Evolutionary conservation across 2,888 invertebrate species (phyloP).

Genomic region (Caradrina clavipalpis): DNA sequence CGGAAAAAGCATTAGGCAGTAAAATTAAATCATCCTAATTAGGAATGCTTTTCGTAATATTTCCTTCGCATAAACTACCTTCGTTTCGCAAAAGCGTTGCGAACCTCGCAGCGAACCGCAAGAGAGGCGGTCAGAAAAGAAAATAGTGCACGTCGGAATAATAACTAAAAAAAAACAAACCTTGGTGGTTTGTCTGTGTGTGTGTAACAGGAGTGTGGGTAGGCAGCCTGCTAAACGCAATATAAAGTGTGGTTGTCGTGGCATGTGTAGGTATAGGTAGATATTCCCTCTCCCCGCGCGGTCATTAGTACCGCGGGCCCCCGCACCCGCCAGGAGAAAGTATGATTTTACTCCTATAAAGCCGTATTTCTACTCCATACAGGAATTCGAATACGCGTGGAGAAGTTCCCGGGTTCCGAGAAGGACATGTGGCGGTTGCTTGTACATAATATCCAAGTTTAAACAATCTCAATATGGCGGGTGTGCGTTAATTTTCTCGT

Average conservation of each 20-base stretch:
- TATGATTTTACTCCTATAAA: slow-evolving; percentile 91
- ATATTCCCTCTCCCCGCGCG: slow-evolving; percentile 87
- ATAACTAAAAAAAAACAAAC: slow-evolving; percentile 87
- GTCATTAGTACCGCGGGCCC: slow-evolving; percentile 89
- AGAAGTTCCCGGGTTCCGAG: slow-evolving; percentile 86
- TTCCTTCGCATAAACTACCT: slow-evolving; percentile 54
- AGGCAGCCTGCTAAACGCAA: slow-evolving; percentile 89
- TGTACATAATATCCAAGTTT: slow-evolving; percentile 89
- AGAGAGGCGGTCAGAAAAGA: slow-evolving; percentile 80
- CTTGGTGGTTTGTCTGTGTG: slow-evolving; percentile 77
- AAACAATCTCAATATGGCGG: slow-evolving; percentile 87
- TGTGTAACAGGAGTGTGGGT: slow-evolving; percentile 85
- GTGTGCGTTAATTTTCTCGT: slow-evolving; percentile 78
- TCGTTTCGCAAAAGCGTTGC: slow-evolving; percentile 67
- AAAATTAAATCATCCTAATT: slow-evolving; percentile 64
- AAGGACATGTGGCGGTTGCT: slow-evolving; percentile 87
- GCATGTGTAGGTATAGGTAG: slow-evolving; percentile 85
- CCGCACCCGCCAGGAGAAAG: slow-evolving; percentile 88
- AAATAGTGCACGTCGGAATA: slow-evolving; percentile 88
- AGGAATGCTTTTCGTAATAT: slow-evolving; percentile 61
- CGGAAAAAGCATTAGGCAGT: slow-evolving; percentile 47
- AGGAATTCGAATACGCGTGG: slow-evolving; percentile 89
- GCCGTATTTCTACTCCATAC: slow-evolving; percentile 91
- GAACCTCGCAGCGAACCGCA: slow-evolving; percentile 69
- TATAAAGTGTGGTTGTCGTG: slow-evolving; percentile 90